These are phyloP conservation scores for Macquaria ambigua DNA, from an alignment of 2,113 vertebrate species.

Conservation along the genomic window DNA sequence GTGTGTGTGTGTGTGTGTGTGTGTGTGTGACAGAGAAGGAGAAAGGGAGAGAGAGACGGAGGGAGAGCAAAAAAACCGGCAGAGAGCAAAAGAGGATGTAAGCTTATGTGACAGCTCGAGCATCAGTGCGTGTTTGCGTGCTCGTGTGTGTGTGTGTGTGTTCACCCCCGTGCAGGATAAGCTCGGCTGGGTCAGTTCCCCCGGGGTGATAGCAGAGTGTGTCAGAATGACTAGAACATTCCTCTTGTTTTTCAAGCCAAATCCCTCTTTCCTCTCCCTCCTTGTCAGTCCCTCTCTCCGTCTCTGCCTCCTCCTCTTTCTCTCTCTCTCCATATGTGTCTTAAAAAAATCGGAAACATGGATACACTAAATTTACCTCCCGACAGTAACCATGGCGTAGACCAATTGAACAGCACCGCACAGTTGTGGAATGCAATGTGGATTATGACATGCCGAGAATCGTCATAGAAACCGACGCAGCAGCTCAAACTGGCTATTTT, in stretches of 20 bases:
- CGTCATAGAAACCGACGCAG: constrained; percentile 75
- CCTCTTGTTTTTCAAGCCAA: constrained; percentile 67
- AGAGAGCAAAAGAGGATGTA: constrained; percentile 61
- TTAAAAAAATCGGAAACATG: constrained; percentile 31
- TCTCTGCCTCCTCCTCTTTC: constrained; percentile 1
- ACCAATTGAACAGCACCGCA: constrained; percentile 53
- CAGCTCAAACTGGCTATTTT: constrained; percentile 71
- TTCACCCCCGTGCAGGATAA: constrained; percentile 62
- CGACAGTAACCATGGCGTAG: constrained; percentile 44
- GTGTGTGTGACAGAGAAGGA: constrained; percentile 5
- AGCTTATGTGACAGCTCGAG: constrained; percentile 77
- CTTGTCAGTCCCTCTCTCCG: constrained; percentile 11
- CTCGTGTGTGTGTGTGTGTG: constrained; percentile 16
- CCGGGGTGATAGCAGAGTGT: constrained; percentile 67
- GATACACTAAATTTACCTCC: constrained; percentile 54
- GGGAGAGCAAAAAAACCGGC: neutral
- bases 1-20: constrained; percentile 9
- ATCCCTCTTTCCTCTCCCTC: constrained; percentile 48
- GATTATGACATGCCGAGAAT: constrained; percentile 73
- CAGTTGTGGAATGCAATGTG: constrained; percentile 70
- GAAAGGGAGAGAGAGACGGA: neutral
- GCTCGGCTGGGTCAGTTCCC: constrained; percentile 75
- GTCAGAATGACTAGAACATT: constrained; percentile 69
- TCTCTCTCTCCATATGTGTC: neutral
- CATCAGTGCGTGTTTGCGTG: constrained; percentile 44